Evolutionary conservation across 2,113 vertebrate genomes (phyloP), one percentile per base, ranked within the genome.

Genomic region (Serilophus lunatus): DNA sequence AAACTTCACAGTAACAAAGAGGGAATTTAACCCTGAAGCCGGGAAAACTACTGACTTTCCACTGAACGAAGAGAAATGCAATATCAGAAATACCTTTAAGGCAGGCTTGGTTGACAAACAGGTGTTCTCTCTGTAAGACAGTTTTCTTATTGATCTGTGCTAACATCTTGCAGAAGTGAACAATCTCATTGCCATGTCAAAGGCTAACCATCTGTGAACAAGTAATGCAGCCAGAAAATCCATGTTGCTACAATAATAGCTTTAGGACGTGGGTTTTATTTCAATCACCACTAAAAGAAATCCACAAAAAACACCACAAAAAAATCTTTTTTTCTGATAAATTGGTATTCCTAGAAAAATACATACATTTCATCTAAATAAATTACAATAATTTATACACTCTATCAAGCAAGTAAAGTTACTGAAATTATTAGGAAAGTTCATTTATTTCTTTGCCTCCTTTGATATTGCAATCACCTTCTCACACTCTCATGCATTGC

Each of bases 121-220:
- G 86, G 95, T 95, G 92, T 90, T 94, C 66, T 61, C 54, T 82
- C 90, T 88, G 93, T 91, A 79, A 91, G 96, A 95, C 92, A 95
- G 95, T 94, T 96, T 96, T 97, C 89, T 79, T 97, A 97, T 96
- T 92, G 95, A 96, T 97, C 91, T 86, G 76, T 54, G 89, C 92
- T 97, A 96, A 96, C 93, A 80, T 86, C 95, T 88, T 80, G 79
- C 82, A 94, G 86, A 82, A 97, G 93, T 95, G 95, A 97, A 90
- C 95, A 92, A 89, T 91, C 92, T 93, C 91, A 87, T 97, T 96
- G 92, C 90, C 82, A 61, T 96, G 95, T 95, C 97, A 96, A 96
- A 97, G 95, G 92, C 92, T 97, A 97, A 96, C 93, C 96, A 94
- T 93, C 92, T 95, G 95, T 93, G 95, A 96, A 97, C 92, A 92